phyloP scores from a whole-genome alignment of 2,113 vertebrate genomes.

The Lamprologus speciosus region DNA sequence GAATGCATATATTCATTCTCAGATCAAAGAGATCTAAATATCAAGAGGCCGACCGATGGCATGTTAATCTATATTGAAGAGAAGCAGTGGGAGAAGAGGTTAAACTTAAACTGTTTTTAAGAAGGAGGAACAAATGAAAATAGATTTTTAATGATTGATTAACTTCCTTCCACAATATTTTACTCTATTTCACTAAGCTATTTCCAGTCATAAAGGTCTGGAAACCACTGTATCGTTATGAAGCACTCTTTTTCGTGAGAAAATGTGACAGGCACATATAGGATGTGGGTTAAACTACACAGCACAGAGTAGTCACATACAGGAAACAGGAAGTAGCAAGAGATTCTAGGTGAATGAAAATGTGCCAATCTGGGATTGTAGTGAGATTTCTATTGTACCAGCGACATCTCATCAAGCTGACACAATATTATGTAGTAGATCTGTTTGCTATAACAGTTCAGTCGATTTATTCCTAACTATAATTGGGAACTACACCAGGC shows the following conservation, averaged over 20 bases:
- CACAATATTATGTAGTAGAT: neutral
- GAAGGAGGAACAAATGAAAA: neutral
- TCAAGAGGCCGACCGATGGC: neutral
- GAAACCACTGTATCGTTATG: neutral
- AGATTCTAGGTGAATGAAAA: neutral
- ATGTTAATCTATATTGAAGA: neutral
- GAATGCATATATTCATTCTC: neutral
- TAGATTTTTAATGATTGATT: neutral
- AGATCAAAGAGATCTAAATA: neutral
- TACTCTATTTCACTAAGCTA: neutral
- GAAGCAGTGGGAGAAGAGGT: neutral
- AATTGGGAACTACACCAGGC: neutral
- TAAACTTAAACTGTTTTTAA: neutral
- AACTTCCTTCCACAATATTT: neutral
- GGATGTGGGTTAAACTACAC: neutral
- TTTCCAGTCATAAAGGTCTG: neutral
- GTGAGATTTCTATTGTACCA: neutral
- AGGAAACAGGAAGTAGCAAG: neutral
- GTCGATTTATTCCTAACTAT: neutral
- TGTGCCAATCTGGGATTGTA: neutral
- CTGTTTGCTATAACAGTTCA: neutral
- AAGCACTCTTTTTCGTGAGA: neutral
- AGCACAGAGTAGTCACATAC: neutral
- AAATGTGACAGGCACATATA: neutral
- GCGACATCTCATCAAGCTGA: neutral